A percentile compares a stretch with the other conserved stretches of the same genome.
phyloP scores from a whole-genome alignment of 2,888 invertebrate species.

The Apamea anceps region DNA sequence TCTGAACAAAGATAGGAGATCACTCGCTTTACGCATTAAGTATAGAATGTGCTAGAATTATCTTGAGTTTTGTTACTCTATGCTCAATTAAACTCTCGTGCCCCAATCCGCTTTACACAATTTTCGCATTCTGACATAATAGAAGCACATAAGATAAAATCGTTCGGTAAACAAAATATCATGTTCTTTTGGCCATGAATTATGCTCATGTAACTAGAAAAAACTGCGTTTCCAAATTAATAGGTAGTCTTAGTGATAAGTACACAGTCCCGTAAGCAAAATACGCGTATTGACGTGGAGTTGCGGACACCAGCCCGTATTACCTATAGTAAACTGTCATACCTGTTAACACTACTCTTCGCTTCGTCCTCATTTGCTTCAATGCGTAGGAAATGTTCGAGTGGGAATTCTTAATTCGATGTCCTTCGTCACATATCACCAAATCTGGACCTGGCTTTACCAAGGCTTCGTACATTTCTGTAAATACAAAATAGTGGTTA shows the following conservation, averaged over 20 bases:
- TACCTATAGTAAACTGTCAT: slow-evolving; percentile 38
- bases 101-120: neutral
- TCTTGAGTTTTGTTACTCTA: neutral
- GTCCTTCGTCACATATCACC: slow-evolving; percentile 99
- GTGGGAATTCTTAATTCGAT: slow-evolving; percentile 99
- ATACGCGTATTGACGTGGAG: neutral
- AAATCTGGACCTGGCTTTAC: slow-evolving; percentile 98
- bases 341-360: slow-evolving; percentile 98
- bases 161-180: neutral
- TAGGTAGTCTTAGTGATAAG: neutral
- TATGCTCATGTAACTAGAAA: neutral
- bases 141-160: neutral
- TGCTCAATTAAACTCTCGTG: neutral
- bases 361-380: slow-evolving; percentile 98
- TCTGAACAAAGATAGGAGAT: neutral
- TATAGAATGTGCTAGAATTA: neutral
- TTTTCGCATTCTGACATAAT: neutral
- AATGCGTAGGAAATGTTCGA: slow-evolving; percentile 98
- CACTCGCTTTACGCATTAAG: neutral
- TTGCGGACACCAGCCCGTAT: neutral
- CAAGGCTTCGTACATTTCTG: slow-evolving; percentile 95
- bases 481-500: slow-evolving; percentile 63
- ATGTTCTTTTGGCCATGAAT: neutral
- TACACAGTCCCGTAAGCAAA: slow-evolving; percentile 38
- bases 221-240: neutral